These are phyloP conservation scores for Metaphire vulgaris DNA, from an alignment of 1,140 invertebrate species.

Conservation along the genomic window DNA sequence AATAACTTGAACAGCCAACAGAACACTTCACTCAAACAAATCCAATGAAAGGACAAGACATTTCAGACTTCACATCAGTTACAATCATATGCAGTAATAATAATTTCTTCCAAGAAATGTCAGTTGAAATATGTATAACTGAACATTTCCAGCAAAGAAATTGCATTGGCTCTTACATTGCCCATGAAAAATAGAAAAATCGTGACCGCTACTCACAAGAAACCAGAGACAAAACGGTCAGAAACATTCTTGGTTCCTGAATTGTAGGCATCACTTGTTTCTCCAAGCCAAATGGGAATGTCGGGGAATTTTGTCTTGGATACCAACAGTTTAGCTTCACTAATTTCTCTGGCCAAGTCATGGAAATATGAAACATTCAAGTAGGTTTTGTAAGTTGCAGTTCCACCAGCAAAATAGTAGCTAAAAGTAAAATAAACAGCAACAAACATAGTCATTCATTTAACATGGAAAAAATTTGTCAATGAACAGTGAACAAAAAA, in stretches of 20 bases:
- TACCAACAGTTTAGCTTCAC: constrained; percentile 3
- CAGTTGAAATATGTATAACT: constrained; percentile 4
- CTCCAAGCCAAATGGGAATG: constrained; percentile 15
- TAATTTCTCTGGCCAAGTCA: constrained; percentile 7
- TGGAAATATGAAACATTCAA: constrained; percentile 15
- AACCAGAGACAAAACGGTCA: constrained; percentile 22
- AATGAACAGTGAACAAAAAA: too few relatives aligned
- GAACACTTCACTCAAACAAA: too few relatives aligned
- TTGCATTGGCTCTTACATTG: too few relatives aligned
- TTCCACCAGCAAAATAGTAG: constrained; percentile 21
- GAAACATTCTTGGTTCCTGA: constrained; percentile 10
- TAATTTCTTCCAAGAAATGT: not conserved
- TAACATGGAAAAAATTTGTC: too few relatives aligned
- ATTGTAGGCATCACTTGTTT: constrained; percentile 19
- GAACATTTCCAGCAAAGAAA: too few relatives aligned
- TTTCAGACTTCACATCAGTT: not conserved
- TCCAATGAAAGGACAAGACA: not conserved
- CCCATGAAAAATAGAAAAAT: not conserved
- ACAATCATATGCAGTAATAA: not conserved
- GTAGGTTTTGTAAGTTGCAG: constrained; percentile 6
- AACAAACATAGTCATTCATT: too few relatives aligned
- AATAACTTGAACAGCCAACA: too few relatives aligned
- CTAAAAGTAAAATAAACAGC: constrained; percentile 13
- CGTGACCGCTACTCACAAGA: constrained; percentile 16
- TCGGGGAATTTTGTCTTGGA: not conserved